phyloP scores from a whole-genome alignment of 2,113 vertebrate species.

The Empidonax traillii region DNA sequence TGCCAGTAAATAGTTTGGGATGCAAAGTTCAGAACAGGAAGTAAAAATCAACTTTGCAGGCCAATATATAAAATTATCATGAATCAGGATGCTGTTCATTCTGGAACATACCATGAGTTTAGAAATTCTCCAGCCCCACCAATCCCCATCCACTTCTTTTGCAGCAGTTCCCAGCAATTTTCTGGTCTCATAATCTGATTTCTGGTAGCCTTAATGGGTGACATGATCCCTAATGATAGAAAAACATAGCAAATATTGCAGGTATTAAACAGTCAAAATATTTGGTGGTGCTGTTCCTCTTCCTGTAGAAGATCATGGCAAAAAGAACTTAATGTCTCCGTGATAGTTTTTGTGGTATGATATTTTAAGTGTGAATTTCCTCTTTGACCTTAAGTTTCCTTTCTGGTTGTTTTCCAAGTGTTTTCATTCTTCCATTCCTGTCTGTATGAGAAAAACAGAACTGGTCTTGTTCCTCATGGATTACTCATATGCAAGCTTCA shows the following conservation, averaged over 20 bases:
- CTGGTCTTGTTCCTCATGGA: neutral
- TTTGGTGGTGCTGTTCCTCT: neutral
- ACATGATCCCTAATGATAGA: neutral
- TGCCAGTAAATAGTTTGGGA: neutral
- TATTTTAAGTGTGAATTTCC: neutral
- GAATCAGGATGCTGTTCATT: neutral
- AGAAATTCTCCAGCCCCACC: neutral
- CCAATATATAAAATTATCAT: neutral
- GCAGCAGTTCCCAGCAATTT: neutral
- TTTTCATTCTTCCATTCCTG: neutral
- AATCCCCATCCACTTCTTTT: rapidly evolving
- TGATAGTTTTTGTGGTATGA: neutral
- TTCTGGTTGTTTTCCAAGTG: neutral
- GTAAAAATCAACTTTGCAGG: neutral
- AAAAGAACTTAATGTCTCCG: neutral
- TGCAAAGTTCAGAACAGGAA: neutral
- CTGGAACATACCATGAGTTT: rapidly evolving
- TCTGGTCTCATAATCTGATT: neutral
- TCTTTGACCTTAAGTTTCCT: neutral
- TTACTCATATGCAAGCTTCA: neutral
- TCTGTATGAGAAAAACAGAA: neutral
- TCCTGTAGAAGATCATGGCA: neutral
- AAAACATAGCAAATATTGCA: neutral
- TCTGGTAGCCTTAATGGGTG: neutral
- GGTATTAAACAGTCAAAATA: neutral